A percentile compares a stretch with the other conserved stretches of the same genome.
Conservation (phyloP, 2,113 vertebrate species). For the Anarrhichthys ocellatus region DNA sequence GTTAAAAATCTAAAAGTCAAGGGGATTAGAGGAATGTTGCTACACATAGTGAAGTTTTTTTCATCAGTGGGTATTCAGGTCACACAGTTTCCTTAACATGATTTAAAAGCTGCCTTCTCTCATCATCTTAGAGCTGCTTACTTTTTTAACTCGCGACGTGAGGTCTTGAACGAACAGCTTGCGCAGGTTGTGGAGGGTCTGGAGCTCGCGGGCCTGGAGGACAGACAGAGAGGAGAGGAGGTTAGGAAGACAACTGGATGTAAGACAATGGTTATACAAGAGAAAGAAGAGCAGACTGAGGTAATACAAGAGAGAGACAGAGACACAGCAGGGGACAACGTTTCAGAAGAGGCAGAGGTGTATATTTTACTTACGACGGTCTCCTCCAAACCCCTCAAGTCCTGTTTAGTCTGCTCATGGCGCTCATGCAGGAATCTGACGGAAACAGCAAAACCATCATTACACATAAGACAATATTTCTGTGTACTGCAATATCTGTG, state of each 20-base stretch:
- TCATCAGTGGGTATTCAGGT: neutral
- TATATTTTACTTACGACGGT: conserved; percentile 89
- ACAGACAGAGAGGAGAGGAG: conserved; percentile 31
- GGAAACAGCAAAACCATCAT: conserved; percentile 28
- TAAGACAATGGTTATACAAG: neutral
- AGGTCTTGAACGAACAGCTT: conserved; percentile 97
- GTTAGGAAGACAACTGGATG: conserved; percentile 5
- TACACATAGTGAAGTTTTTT: neutral
- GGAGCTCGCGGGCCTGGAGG: conserved; percentile 91
- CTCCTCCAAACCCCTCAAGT: conserved; percentile 94
- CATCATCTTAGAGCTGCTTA: conserved; percentile 56
- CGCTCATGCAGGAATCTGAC: conserved; percentile 92
- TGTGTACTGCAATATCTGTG: neutral
- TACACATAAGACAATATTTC: neutral
- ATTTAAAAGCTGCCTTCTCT: neutral
- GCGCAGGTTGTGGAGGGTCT: conserved; percentile 97
- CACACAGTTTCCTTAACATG: neutral
- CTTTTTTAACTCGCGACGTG: conserved; percentile 95
- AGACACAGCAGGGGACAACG: neutral
- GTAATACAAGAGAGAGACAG: neutral
- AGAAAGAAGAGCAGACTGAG: neutral
- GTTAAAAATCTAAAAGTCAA: conserved; percentile 12
- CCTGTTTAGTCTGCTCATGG: conserved; percentile 93
- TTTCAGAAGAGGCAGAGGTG: neutral
- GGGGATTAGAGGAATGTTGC: neutral